Base-by-base conservation (phyloP, 2,888 invertebrate genomes). In the Bellardia bayeri region DNA sequence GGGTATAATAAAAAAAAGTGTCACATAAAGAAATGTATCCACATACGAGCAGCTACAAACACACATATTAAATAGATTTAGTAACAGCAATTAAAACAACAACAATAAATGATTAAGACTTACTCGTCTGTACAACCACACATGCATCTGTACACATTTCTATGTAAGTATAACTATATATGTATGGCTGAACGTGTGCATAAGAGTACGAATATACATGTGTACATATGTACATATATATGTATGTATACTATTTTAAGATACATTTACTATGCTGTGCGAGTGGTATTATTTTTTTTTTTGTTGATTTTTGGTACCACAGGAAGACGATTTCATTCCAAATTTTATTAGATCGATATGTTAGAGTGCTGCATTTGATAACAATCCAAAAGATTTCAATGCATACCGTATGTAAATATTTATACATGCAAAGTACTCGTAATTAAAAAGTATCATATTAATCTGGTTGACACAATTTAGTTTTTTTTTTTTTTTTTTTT, bases 21-120 rank as follows among this genome's bases (percentile, higher is more conserved):
- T 82, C 82, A 74, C 82, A 54, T 66, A 82, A 82, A 51, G 63
- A 76, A 76, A 58, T 82, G 45, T 74, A 72, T 72, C n/a, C 64
- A 56, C 72, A 80, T 63, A 37, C 8, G 63, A 23, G 40, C 8
- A 74, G 74, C 61, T 64, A 9, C 30, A 23, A 13, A 14, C 56
- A 42, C 14, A 45, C 16, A 23, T 33, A 45, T 45, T 11, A 56
- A 6, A 7, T 58, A 33, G 58, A 45, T 61, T 23, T 68, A 30
- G 37, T 63, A 11, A 68, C 37, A 72, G 61, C 13, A 71, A 61
- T 40, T 23, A 61, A 56, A 56, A 58, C 49, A 79, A 56, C 16
- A 61, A n/a, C 49, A 61, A 42, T 40, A 23, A 56, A 66, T 66
- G 66, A 74, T 81, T 66, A 72, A 56, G 40, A 58, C 30, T 13